phyloP scores from a whole-genome alignment of 2,113 vertebrate species.

The Proterorhinus semilunaris region DNA sequence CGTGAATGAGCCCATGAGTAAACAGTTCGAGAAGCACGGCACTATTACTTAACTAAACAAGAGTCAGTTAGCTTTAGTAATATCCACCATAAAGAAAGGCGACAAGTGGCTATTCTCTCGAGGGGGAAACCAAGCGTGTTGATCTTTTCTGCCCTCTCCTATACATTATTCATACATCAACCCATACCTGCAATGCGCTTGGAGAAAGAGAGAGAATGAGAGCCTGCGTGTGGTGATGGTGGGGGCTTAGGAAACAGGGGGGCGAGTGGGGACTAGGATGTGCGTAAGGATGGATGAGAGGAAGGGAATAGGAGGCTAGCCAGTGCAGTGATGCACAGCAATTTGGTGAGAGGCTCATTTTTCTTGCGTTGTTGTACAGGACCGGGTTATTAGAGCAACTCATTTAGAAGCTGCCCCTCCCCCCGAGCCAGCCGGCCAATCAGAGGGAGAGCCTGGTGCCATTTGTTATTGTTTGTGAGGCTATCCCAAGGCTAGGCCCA shows the following conservation, averaged over 20 bases:
- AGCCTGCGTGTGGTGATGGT: neutral
- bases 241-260: constrained; percentile 3
- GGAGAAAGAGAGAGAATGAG: neutral
- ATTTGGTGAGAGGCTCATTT: constrained; percentile 64
- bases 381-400: constrained; percentile 57
- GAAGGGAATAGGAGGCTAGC: constrained; percentile 39
- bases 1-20: too few species aligned
- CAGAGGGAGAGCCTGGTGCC: constrained; percentile 8
- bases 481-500: constrained; percentile 41
- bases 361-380: constrained; percentile 53
- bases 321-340: constrained; percentile 55
- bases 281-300: constrained; percentile 44
- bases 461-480: constrained; percentile 38
- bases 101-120: constrained; percentile 8
- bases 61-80: neutral
- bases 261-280: constrained; percentile 8
- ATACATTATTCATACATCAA: constrained; percentile 70
- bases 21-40: neutral
- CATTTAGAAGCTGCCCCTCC: constrained; percentile 26
- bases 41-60: neutral
- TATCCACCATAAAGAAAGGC: neutral
- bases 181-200: constrained; percentile 63
- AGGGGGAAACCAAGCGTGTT: constrained; percentile 21
- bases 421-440: constrained; percentile 21
- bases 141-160: constrained; percentile 4